Base-by-base conservation (phyloP, 2,797 vertebrate species). In the Myotis planiceps region DNA sequence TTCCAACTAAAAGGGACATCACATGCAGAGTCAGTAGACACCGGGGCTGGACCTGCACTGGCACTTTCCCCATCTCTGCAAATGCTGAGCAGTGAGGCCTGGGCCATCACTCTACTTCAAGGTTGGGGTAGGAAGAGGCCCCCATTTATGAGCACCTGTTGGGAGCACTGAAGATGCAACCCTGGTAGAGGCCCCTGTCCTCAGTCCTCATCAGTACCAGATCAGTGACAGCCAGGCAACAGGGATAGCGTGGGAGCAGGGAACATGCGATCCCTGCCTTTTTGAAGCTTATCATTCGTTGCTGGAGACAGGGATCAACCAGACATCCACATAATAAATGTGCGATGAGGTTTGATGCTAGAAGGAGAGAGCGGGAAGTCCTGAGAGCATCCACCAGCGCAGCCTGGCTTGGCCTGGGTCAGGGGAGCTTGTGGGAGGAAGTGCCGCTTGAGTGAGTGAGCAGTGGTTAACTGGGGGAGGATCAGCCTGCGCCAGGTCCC, bases 31-130 rank as follows among this genome's bases (percentile, higher is more conserved):
- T 10, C 60, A 25, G 18, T 29, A 18, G 63, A 82, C 6, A 15
- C 5, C 5, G 16, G 34, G 18, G 25, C 63, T 23, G 19, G 55
- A 55, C 60, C 37, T 34, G 32, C 25, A 7, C 16, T 16, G 53
- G 58, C 4, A 0, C 74, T 82, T 58, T 86, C 27, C 32, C 15
- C 3, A 15, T 79, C 55, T 32, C 55, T 25, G 6, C 23, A 23
- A 63, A 32, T 0, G 2, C n/a, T 39, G 23, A 80, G n/a, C 27
- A 19, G 25, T 16, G 23, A 3, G 25, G 42, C 3, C 1, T 1
- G 0, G 3, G 15, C 16, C 25, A 42, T 45, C 23, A 18, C 58
- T 60, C 79, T 21, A 16, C 15, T 27, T 1, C 18, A 32, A 76
- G 29, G 27, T 6, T 37, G 27, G 42, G 27, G 37, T 58, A 10